Conservation (phyloP, 2,888 invertebrate species). For the Catocala sponsa region DNA sequence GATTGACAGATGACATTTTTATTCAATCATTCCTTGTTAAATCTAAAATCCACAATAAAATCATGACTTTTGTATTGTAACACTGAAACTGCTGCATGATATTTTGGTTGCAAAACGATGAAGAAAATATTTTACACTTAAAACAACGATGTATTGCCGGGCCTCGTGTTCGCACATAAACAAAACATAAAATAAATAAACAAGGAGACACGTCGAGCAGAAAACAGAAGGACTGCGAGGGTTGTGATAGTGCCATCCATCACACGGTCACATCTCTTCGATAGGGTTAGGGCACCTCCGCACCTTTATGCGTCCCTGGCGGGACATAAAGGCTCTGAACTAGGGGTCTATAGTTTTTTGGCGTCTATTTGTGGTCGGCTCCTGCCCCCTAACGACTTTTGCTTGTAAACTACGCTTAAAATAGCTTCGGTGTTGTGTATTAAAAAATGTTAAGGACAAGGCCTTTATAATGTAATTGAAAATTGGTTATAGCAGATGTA, state of each 20-base stretch:
- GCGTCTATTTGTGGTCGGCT: constrained; percentile 87
- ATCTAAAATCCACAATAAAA: too few relatives aligned
- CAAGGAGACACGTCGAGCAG: constrained; percentile 71
- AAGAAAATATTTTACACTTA: constrained; percentile 54
- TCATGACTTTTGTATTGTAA: background rate
- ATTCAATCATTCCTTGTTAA: background rate
- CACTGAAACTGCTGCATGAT: background rate
- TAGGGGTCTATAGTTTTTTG: constrained; percentile 84
- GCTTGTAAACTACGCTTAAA: constrained; percentile 63
- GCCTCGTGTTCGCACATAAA: constrained; percentile 79
- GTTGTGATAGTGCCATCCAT: constrained; percentile 85
- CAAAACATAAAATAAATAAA: constrained; percentile 84
- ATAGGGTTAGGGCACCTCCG: constrained; percentile 87
- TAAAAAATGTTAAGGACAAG: constrained; percentile 40
- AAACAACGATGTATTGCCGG: constrained; percentile 48
- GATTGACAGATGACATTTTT: constrained; percentile 15
- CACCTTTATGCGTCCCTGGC: constrained; percentile 87
- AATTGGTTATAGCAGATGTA: constrained; percentile 38
- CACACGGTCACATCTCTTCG: constrained; percentile 85
- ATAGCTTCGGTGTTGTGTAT: constrained; percentile 41
- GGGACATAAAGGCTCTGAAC: constrained; percentile 81
- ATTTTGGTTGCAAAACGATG: constrained; percentile 30
- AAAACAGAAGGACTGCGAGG: constrained; percentile 79
- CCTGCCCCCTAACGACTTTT: constrained; percentile 78
- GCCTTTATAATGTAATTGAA: constrained; percentile 45